Evolutionary conservation across 2,888 invertebrate species (phyloP), one percentile per base, ranked within the genome.

Genomic region (Athalia circularis): DNA sequence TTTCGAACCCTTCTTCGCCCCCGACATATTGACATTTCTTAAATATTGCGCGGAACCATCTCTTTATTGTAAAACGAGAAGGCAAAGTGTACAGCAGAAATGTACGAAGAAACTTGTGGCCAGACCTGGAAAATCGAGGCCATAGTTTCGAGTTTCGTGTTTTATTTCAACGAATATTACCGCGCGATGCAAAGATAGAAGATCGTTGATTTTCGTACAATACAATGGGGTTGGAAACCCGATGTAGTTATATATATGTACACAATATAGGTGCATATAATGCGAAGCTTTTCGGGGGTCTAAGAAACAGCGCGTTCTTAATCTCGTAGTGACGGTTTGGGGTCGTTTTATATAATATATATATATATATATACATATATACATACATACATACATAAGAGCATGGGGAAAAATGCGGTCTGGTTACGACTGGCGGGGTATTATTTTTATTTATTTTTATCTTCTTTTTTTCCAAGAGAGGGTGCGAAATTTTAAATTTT

Each of bases 401-500:
- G 47, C 59, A 59, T 45, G 61, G 72, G 72, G 59, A 68, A 52
- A 86, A 87, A 87, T 86, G 70, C 86, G 87, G 87, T 84, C 57
- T 86, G 87, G 87, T 88, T 88, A 88, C 85, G 88, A 86, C 86
- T 88, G 82, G 81, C 82, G 85, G 82, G 82, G 83, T 83, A 83
- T 86, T 85, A 85, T 85, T 86, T 86, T 84, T 83, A 84, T 84
- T 84, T 83, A 82, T 77, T 48, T 79, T 68, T 15, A 70, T 68
- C 67, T 29, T 77, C 61, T 65, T 70, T 79, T 80, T 77, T 79
- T 77, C n/a, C 57, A 47, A 65, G 45, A 65, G 79, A 72, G 59
- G 82, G 83, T 86, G 89, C 88, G 88, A 90, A 90, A 90, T 90
- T 90, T 89, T 89, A 90, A 90, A 89, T 90, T 90, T 90, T 90